Evolutionary conservation across 2,888 invertebrate genomes (phyloP), one percentile per base, ranked within the genome.

Genomic region (Portevinia maculata): DNA sequence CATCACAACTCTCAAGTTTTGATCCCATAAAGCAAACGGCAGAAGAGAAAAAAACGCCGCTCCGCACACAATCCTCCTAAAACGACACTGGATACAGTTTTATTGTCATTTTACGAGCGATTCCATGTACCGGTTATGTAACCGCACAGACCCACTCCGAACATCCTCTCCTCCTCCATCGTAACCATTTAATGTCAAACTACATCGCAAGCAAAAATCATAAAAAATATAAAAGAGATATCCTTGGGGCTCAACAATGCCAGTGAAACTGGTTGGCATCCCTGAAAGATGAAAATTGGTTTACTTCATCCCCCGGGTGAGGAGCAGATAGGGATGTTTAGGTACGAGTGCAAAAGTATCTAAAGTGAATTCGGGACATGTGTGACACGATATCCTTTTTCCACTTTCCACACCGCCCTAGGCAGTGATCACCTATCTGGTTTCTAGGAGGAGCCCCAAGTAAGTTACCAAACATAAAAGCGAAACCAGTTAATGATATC

Each of bases 341-440:
- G 37, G 41, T 59, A 59, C 59, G 37, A 46, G 30, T 41, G 11
- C 5, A n/a, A 41, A 21, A 65, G 81, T 78, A 65, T 83, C 55
- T 67, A 83, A 83, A 83, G 67, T 78, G 83, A 83, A 83, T 83
- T 83, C 30, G 62, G 83, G 67, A 83, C 83, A 83, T 78, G 83
- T 78, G 78, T 78, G 83, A 78, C 83, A 73, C 13, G 67, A 78
- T 67, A 73, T 73, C 57, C 60, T 48, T 71, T 62, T 46, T 28
- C 44, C 9, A 44, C 11, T 44, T 19, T 11, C 44, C 28, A 24
- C 6, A 6, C 17, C 1, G 8, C 9, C 8, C 24, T 0, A 28
- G n/a, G 7, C 13, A 15, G 32, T 34, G 48, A 41, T 41, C 75
- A 41, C 41, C 52, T 11, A 28, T 19, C 15, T 7, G 41, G 24